Evolutionary conservation across 2,797 vertebrate genomes (phyloP), one percentile per base, ranked within the genome.

Genomic region (Menidia menidia): DNA sequence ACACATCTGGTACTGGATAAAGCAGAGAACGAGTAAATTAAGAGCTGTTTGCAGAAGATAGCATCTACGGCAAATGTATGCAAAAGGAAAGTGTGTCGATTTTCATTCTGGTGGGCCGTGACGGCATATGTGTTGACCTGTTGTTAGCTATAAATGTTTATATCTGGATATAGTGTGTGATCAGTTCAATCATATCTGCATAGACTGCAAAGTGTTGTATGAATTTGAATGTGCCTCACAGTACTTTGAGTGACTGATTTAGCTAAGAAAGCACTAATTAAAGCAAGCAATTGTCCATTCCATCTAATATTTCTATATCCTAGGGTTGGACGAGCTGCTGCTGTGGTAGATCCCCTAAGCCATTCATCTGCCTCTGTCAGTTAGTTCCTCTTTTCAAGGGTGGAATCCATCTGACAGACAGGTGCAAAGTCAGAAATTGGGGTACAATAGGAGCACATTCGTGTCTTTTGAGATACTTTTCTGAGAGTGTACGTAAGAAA

Each of bases 1-100:
- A 44, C 57, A 43, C 32, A 48, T 57, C 55, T 71, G 72, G n/a
- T 68, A 77, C 47, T 55, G 64, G 58, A 78, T 44, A 2, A 64
- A 75, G 73, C 69, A 66, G 75, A 43, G 30, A 6, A 5, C 35
- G 25, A 25, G 25, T 25, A 25, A 1, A 25, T 25, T 25, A 39
- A 39, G 35, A 39, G 10, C 4, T 39, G 10, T 52, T 31, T 30
- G 12, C 25, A 52, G 8, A 52, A 12, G 50, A 51, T 51, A 15
- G 14, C 30, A 31, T 52, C 30, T 30, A 31, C 5, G 30, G 25
- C 50, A 52, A 30, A 31, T 11, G 18, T 5, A 30, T 30, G 30
- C 25, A 30, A 30, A 52, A 52, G 5, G 25, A 14, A 12, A 6
- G 5, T 52, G 18, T 11, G 50, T 25, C 25, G 25, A 25, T 25